Percentiles rank a stretch among this genome's conserved stretches.
phyloP scores from a whole-genome alignment of 2,797 vertebrate species.

The Manis javanica region DNA sequence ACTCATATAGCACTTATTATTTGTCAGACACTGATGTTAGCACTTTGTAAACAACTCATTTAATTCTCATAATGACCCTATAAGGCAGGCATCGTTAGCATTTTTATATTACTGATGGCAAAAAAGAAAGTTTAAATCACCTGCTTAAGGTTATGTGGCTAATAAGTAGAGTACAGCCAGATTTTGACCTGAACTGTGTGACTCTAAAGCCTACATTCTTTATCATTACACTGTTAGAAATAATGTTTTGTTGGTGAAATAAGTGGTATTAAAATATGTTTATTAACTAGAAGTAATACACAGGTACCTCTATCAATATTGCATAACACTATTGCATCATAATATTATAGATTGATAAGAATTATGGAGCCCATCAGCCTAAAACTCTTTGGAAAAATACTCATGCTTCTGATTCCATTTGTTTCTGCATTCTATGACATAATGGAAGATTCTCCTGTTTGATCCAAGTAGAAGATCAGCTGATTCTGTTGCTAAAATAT shows the following conservation, averaged over 20 bases:
- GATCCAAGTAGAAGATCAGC: neutral
- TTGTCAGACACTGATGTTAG: neutral
- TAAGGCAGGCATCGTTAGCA: neutral
- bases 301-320: constrained; percentile 49
- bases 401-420: constrained; percentile 46
- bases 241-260: neutral
- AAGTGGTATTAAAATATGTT: neutral
- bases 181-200: neutral
- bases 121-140: neutral
- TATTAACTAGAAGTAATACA: constrained; percentile 1
- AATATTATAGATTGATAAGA: constrained; percentile 48
- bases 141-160: neutral
- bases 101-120: neutral
- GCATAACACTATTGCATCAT: neutral
- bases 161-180: neutral
- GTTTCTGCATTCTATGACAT: neutral
- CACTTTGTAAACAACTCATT: constrained; percentile 21
- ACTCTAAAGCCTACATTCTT: neutral
- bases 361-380: neutral
- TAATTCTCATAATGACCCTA: neutral
- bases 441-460: constrained; percentile 28
- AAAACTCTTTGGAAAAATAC: constrained; percentile 42
- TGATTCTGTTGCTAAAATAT: constrained; percentile 18
- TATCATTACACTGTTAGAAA: neutral
- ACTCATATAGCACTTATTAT: neutral